Evolutionary conservation across 1,140 invertebrate species (phyloP), one percentile per base, ranked within the genome.

Genomic region (Hydropsyche tenuis): DNA sequence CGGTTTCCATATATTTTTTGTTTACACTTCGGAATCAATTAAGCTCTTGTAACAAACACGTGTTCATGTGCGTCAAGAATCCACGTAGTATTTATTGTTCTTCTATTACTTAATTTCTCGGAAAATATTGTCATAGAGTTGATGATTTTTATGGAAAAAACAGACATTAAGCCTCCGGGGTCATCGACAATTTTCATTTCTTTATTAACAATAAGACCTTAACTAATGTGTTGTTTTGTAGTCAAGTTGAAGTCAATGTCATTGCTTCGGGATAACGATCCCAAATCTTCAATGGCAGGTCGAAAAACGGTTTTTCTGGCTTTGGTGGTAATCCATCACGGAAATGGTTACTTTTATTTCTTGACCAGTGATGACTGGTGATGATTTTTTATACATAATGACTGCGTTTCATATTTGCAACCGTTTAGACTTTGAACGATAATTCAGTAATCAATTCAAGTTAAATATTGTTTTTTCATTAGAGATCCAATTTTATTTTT

Each of bases 151-250:
- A 37, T 18, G 9, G 48, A 53, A 53, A 48, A 53, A 53, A 53
- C 48, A 53, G 48, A 53, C 48, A 53, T 53, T 53, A 53, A 46
- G 45, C 1, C 11, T n/a, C 45, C 11, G 18, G 45, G 48, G 48
- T 53, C 14, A 1, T 53, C 16, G 48, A 7, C 20, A 53, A 20
- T 53, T 53, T 53, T 53, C 48, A 20, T 53, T 6, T 37, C 30
- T 9, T 4, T 7, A 16, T 53, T 16, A 6, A n/a, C 20, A 18
- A 16, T 46, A 46, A 46, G 45, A 46, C 48, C 9, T 4, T 37
- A 9, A 20, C 48, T 53, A 53, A 53, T 53, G 48, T 20, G 48
- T 53, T 53, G 16, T 16, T 14, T 16, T n/a, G 45, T 46, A 12
- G 18, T 43, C 45, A n/a, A 46, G 2, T 16, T 18, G 48, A 53